Conservation (phyloP, 2,797 vertebrate genomes). For the Pantherophis alleghaniensis region DNA sequence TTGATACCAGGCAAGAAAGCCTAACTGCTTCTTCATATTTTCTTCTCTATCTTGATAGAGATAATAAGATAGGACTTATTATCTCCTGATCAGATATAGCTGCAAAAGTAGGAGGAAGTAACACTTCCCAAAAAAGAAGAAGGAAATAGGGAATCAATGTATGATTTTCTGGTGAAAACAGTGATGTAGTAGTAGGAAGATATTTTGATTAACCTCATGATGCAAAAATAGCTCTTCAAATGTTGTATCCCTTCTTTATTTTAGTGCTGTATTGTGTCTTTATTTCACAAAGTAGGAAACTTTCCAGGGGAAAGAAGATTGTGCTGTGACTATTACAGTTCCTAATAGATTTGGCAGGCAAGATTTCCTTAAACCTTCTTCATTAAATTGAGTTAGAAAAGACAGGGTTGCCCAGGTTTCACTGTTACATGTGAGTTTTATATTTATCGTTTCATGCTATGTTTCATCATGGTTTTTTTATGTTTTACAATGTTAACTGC, state of each 20-base stretch:
- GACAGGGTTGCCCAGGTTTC: background rate
- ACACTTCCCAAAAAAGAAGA: background rate
- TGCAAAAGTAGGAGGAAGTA: background rate
- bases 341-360: conserved; percentile 35
- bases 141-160: background rate
- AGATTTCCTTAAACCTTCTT: conserved; percentile 25
- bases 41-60: background rate
- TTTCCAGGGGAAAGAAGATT: conserved; percentile 25
- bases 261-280: background rate
- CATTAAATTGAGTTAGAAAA: conserved; percentile 10
- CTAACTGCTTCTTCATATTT: background rate
- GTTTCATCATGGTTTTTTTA: background rate
- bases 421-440: background rate
- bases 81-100: background rate
- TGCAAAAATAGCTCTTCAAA: conserved; percentile 1
- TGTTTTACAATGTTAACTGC: background rate
- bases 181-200: background rate
- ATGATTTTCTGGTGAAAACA: conserved; percentile 24
- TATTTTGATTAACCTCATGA: conserved; percentile 14
- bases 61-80: background rate
- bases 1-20: too few relatives aligned
- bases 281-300: background rate
- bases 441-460: background rate
- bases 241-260: background rate
- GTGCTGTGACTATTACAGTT: conserved; percentile 25